Conservation (phyloP, 2,113 vertebrate genomes). For the Procavia capensis region DNA sequence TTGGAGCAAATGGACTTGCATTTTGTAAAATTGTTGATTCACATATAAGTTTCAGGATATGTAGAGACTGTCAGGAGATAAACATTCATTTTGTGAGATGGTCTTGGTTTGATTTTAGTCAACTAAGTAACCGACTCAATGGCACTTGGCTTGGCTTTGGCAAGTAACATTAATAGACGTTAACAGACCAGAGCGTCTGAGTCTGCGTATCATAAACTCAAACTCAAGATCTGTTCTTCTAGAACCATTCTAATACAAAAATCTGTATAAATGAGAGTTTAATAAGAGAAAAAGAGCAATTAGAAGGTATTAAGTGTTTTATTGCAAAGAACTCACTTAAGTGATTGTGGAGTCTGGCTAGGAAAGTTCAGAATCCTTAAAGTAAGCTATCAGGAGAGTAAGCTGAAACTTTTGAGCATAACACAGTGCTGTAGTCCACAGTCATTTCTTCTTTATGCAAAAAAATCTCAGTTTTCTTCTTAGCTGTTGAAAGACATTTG, state of each 20-base stretch:
- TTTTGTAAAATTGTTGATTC: conserved; percentile 60
- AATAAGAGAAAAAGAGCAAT: neutral
- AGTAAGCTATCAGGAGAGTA: neutral
- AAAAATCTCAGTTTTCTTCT: neutral
- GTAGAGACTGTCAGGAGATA: conserved; percentile 23
- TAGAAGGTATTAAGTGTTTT: neutral
- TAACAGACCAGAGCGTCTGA: conserved; percentile 63
- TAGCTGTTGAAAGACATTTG: too few species aligned
- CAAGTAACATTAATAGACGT: conserved; percentile 69
- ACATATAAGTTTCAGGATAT: conserved; percentile 69
- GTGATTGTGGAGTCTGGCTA: neutral
- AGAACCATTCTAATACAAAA: neutral
- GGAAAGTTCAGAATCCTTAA: neutral
- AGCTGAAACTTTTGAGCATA: neutral
- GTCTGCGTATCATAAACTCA: conserved; percentile 50
- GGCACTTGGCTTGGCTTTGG: too few species aligned
- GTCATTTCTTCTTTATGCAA: neutral
- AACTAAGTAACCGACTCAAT: conserved; percentile 63
- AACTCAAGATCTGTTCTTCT: neutral
- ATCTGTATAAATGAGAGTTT: neutral
- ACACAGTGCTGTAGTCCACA: neutral
- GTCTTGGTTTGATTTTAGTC: conserved; percentile 73
- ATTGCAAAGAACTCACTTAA: neutral
- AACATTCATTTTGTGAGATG: conserved; percentile 65
- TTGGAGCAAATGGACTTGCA: conserved; percentile 59